Base-by-base conservation (phyloP, 2,797 vertebrate genomes). In the Semaprochilodus insignis region DNA sequence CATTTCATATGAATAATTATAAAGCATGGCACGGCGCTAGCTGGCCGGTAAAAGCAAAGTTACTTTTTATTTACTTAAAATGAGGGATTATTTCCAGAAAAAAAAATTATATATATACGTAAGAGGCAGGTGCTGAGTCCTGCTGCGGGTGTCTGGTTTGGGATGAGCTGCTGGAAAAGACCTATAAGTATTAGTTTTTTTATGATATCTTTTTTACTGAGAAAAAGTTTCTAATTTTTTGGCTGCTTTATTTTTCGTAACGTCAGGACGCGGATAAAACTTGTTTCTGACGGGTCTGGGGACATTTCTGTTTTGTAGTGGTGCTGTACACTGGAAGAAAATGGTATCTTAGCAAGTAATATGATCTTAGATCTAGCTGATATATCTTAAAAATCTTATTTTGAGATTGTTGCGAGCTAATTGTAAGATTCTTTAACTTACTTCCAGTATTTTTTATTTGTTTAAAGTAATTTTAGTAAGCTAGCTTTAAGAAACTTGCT, bases 1-100 rank as follows among this genome's bases (percentile, higher is more conserved):
- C 97, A 97, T 97, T 95, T 95, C 93, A 93, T 94, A 94, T 95
- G 94, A 95, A 95, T 95, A 95, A 95, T 95, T 95, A 94, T 93
- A 93, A 94, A 92, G 92, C 93, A 92, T 89, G 82, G 84, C 91
- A 90, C 89, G 89, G 90, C 89, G 91, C 91, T 92, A 92, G 90
- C 92, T 92, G 94, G 91, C 92, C 91, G 93, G 91, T 93, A 93
- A 94, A 93, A 94, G 93, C 93, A 93, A 92, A 93, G 92, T 93
- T 93, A 93, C 92, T 95, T 94, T 94, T 92, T 89, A 94, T 87
- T 87, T 85, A 80, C 82, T 77, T 44, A 74, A 82, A 95, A 95
- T 94, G 91, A 94, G 91, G 93, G 93, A 95, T 94, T 94, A 95
- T 91, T 89, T 80, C 86, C 81, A 79, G 81, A 91, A 90, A 88